Base-by-base conservation (phyloP, 2,888 invertebrate species). In the Xanthorhoe spadicearia region DNA sequence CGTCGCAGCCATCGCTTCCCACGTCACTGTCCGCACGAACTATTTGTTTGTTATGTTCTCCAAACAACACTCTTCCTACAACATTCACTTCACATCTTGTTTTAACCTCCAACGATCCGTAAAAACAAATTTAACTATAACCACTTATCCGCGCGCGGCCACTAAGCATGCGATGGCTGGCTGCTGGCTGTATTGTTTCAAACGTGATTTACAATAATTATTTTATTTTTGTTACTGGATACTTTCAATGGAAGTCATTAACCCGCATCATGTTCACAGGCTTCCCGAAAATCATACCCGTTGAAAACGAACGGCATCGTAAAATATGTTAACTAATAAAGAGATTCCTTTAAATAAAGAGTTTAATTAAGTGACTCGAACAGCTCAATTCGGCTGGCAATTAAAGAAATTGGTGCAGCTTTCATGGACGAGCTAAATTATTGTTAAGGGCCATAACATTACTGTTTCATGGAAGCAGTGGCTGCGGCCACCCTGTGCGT, bases 401-500 rank as follows among this genome's bases (percentile, higher is more conserved):
- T 89, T 88, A 88, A 88, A 84, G 85, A 86, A 90, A 90, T 89
- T 86, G 86, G 87, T 89, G 81, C 86, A 87, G 82, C 79, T 86
- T 87, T 86, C 83, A 75, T 84, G 83, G 83, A 80, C 82, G 79
- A 79, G 80, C 83, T 79, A 87, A 88, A 88, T 90, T 86, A 85
- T 87, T 87, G 87, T 89, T 86, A 86, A 86, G 85, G 80, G 82
- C 83, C 84, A 84, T 88, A 86, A 84, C 83, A 88, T 88, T 87
- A 88, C 85, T 86, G 84, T 84, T 92, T 89, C 90, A 88, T 83
- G 88, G 92, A 92, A 90, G 89, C 38, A 87, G 80, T 77, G 81
- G 74, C 75, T 72, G 74, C 79, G 92, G 86, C 91, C 92, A 90
- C 92, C 92, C 88, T 85, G 89, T 72, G 73, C 71, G 89, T 76